Percentiles rank a stretch among this genome's conserved stretches.
These are phyloP conservation scores for Propithecus coquereli DNA, from an alignment of 2,113 vertebrate species.

Conservation along the genomic window DNA sequence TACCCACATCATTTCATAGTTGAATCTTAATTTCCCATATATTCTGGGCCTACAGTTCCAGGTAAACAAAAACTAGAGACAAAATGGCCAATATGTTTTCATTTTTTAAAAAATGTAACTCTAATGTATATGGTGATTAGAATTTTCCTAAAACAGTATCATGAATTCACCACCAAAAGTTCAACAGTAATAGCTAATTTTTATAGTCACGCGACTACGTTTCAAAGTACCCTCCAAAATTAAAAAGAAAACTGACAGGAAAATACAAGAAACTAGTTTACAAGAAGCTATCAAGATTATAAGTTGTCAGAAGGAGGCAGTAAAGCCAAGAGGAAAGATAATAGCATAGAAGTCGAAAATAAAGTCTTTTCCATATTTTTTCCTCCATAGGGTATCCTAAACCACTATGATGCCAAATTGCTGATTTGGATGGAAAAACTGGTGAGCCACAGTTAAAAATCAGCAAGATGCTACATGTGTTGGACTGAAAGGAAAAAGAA, in stretches of 20 bases:
- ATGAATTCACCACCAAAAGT: background rate
- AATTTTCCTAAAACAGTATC: conserved; percentile 20
- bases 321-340: background rate
- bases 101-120: background rate
- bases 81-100: background rate
- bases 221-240: conserved; percentile 17
- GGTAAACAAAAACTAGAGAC: background rate
- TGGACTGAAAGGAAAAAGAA: background rate
- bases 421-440: background rate
- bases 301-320: conserved; percentile 1
- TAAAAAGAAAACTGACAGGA: conserved; percentile 8
- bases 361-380: background rate
- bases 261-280: background rate
- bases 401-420: background rate
- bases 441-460: background rate
- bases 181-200: background rate
- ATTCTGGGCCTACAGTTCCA: background rate
- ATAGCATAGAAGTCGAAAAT: background rate
- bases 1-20: background rate
- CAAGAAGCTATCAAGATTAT: background rate
- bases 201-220: background rate
- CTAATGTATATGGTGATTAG: background rate
- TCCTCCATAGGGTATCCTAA: background rate
- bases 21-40: conserved; percentile 38
- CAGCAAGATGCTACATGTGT: background rate